phyloP scores from a whole-genome alignment of 2,888 invertebrate species.

The Athrips mouffetella region DNA sequence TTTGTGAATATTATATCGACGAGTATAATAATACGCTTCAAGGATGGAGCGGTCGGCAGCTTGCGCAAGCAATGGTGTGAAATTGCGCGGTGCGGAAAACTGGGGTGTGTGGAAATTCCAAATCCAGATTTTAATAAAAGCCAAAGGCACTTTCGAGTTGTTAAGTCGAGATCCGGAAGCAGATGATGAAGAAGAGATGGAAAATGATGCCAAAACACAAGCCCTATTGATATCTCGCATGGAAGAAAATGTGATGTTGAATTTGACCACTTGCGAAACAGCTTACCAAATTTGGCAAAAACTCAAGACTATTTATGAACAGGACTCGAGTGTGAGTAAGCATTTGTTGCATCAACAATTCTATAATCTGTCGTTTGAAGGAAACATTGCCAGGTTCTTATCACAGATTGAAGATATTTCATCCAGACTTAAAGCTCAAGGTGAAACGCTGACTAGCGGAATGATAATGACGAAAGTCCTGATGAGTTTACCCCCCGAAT shows the following conservation, averaged over 20 bases:
- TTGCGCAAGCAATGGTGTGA: neutral
- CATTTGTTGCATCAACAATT: neutral
- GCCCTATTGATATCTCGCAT: neutral
- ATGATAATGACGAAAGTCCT: neutral
- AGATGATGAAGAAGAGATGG: neutral
- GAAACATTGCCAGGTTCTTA: neutral
- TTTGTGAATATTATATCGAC: too few species aligned
- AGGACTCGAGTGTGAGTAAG: neutral
- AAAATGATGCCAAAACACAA: neutral
- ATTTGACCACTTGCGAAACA: neutral
- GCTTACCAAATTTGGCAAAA: neutral
- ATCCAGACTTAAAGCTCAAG: neutral
- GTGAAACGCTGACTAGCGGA: neutral
- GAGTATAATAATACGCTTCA: neutral
- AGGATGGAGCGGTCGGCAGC: neutral
- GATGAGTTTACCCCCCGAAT: constrained; percentile 21
- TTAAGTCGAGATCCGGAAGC: neutral
- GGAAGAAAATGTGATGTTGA: neutral
- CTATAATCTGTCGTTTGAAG: neutral
- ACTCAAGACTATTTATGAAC: neutral
- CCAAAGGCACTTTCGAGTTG: neutral
- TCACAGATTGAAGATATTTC: neutral
- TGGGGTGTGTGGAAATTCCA: neutral
- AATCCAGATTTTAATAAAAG: neutral
- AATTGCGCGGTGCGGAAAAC: neutral